Evolutionary conservation across 2,113 vertebrate genomes (phyloP).

Genomic region (Hassar affinis): DNA sequence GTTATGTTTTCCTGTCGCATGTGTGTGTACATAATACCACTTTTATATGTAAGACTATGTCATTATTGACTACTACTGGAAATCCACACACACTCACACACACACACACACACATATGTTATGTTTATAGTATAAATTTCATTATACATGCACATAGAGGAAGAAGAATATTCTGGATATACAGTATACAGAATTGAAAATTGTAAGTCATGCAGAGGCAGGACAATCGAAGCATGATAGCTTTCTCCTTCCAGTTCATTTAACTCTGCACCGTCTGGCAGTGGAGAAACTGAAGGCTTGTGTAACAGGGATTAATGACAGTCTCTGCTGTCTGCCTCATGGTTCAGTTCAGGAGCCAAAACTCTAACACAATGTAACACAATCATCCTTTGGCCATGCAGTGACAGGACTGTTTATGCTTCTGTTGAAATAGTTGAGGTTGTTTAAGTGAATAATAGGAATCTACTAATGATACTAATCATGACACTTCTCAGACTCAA

Average conservation of each 20-base stretch:
- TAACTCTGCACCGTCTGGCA: slow-evolving; percentile 59
- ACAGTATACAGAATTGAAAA: background rate
- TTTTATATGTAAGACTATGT: no score
- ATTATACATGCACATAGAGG: background rate
- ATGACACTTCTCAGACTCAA: no score
- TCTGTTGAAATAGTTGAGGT: background rate
- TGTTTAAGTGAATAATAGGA: background rate
- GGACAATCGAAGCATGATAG: background rate
- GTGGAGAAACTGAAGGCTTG: slow-evolving; percentile 54
- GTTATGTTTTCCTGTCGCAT: background rate
- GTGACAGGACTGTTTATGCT: background rate
- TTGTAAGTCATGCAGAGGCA: background rate
- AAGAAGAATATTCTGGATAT: background rate
- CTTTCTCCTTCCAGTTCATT: slow-evolving; percentile 65
- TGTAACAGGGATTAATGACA: slow-evolving; percentile 63
- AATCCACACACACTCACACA: no score
- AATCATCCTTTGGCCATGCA: background rate
- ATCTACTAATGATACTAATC: no score
- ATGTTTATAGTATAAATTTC: background rate
- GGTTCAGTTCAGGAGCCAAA: slow-evolving; percentile 4
- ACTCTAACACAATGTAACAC: background rate
- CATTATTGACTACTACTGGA: no score
- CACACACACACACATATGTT: no score
- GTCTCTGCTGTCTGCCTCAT: slow-evolving; percentile 46
- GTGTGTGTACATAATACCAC: background rate